Evolutionary conservation across 1,140 invertebrate genomes (phyloP), one percentile per base, ranked within the genome.

Genomic region (Drosophila asahinai): DNA sequence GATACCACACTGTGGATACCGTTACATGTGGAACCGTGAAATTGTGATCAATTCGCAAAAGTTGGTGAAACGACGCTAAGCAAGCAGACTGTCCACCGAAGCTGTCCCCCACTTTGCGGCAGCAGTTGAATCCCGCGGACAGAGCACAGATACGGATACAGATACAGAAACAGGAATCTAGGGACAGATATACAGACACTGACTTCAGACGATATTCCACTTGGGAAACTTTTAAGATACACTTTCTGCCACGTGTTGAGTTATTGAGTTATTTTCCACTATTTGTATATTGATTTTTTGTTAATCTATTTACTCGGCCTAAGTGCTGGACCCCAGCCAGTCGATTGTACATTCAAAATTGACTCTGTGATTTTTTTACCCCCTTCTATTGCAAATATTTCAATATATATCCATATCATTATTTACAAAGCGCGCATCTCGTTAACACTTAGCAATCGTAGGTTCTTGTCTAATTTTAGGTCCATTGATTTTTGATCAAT

Each of bases 1-100:
- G 92, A 93, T 93, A 91, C 86, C 95, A 94, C 91, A 90, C 96
- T 96, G 95, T 96, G 95, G 95, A 94, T 97, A 97, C 95, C 95
- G 95, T 92, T 97, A 96, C 95, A 97, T 96, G 94, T 97, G 96
- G 96, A 97, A 97, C 94, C 96, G 96, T 94, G 96, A 97, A 94
- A 97, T 97, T 93, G 96, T 97, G 94, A 95, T 97, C 94, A 97
- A 97, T 94, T 97, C 96, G 92, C 96, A 97, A 93, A 97, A 97
- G 94, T 94, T 97, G 83, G 97, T 97, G 78, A 97, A 97, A 94
- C 97, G 97, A 97, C 96, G 97, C 48, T 92, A 92, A 92, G 33
- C 67, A 70, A 40, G 36, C 66, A 38, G 66, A 68, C 57, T 61
- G 62, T 73, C 45, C 71, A 62, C 51, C 60, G 61, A 57, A 59